Base-by-base conservation (phyloP, 2,113 vertebrate genomes). In the Erythrocercus mccallii region DNA sequence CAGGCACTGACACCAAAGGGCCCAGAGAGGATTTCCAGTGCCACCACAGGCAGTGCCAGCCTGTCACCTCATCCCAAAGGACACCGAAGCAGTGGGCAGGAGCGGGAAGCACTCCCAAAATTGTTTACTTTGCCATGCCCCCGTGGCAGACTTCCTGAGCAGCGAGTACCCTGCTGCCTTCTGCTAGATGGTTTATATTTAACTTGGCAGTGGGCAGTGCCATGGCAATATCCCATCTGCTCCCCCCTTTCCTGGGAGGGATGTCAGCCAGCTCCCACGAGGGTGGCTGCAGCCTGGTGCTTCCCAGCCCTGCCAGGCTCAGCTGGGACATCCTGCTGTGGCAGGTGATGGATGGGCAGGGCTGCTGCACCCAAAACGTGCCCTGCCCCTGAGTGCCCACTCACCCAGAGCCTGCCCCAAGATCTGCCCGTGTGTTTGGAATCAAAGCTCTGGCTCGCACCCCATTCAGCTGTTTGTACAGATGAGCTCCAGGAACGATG, bases 171-270 rank as follows among this genome's bases (percentile, higher is more conserved):
- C 94, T 53, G 2, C 85, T 94, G 91, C 95, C 95, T 96, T 95
- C 95, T 95, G 96, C 88, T 95, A 35, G 56, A 72, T 92, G 92
- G 40, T 94, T 95, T 95, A 95, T 96, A 97, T 97, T 97, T 97
- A 95, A 96, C 96, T 95, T 93, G 89, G 81, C 94, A 81, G 95
- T 94, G 88, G 96, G 95, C 96, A 96, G 93, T 71, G 92, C 86
- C 93, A 86, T 61, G 73, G 92, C 95, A 94, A 89, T 94, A 71
- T 89, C 94, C 91, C 96, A 97, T 97, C 93, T 97, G 97, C 96
- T 95, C 80, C 88, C 91, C n/a, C 88, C 77, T 57, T 80, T 83
- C 92, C 92, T 1, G 1, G 73, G 62, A 96, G 77, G 40, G 92
- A 94, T 95, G 91, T 89, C 94, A 95, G 89, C 6, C 62, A 7